Evolutionary conservation across 2,113 vertebrate genomes (phyloP).

Genomic region (Emydura subglobosa): DNA sequence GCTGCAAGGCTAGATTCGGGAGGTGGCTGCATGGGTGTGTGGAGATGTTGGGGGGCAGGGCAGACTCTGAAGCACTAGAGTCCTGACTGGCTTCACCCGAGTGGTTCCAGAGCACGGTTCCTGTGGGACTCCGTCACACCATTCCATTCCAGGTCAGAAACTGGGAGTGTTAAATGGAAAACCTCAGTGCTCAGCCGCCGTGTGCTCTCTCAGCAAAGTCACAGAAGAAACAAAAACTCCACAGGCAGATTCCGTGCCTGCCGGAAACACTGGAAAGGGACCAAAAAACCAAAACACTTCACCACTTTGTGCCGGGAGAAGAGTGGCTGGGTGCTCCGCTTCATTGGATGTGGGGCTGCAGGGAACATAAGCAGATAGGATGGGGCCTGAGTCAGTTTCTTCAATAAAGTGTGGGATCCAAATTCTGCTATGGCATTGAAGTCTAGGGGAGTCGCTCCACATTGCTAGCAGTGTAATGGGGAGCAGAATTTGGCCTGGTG

Average conservation of each 20-base stretch:
- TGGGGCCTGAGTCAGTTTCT: not conserved
- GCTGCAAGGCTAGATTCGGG: too few species aligned
- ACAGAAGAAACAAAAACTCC: not conserved
- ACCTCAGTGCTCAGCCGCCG: not conserved
- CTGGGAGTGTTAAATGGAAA: not conserved
- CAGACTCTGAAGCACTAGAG: too few species aligned
- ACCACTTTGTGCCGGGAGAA: not conserved
- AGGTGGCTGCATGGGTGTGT: too few species aligned
- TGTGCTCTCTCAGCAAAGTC: not conserved
- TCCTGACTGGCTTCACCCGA: too few species aligned
- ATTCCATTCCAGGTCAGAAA: not conserved
- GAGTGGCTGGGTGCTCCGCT: not conserved
- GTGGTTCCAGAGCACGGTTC: too few species aligned
- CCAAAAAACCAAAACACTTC: fast-evolving
- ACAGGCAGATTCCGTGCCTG: not conserved
- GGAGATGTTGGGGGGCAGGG: too few species aligned
- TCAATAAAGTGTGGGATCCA: too few species aligned
- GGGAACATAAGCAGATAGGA: not conserved
- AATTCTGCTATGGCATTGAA: not conserved
- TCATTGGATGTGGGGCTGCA: not conserved
- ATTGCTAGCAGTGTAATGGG: not conserved
- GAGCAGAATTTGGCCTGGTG: not conserved
- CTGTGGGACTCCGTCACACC: too few species aligned
- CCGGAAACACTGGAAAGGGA: not conserved
- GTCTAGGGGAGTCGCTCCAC: not conserved